phyloP scores from a whole-genome alignment of 2,888 invertebrate genomes.

The Catonia carolina region DNA sequence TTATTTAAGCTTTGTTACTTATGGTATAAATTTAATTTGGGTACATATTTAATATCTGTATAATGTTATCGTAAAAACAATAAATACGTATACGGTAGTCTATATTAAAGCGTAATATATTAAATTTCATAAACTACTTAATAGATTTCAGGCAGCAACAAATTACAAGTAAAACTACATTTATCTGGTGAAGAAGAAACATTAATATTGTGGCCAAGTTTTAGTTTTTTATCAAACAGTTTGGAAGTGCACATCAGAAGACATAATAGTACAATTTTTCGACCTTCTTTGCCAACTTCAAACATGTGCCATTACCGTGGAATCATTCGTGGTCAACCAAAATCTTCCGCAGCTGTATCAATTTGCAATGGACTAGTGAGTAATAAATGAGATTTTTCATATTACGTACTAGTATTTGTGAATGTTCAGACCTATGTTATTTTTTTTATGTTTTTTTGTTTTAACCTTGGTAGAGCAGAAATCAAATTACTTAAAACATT shows the following conservation, averaged over 20 bases:
- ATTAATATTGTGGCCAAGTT: constrained; percentile 38
- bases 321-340: constrained; percentile 37
- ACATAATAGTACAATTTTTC: constrained; percentile 21
- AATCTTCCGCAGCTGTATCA: constrained; percentile 41
- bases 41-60: too few relatives aligned
- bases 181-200: constrained; percentile 9
- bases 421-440: too few relatives aligned
- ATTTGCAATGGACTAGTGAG: constrained; percentile 44
- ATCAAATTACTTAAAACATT: too few relatives aligned
- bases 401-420: neutral
- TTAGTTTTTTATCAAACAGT: constrained; percentile 42
- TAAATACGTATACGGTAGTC: too few relatives aligned
- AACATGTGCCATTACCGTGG: constrained; percentile 39
- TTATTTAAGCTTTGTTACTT: too few relatives aligned
- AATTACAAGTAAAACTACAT: neutral
- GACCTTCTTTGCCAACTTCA: neutral
- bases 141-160: neutral
- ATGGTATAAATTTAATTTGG: too few relatives aligned
- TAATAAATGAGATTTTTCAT: constrained; percentile 13
- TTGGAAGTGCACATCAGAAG: constrained; percentile 65
- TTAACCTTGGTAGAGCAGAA: too few relatives aligned
- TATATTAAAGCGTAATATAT: too few relatives aligned
- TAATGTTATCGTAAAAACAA: too few relatives aligned
- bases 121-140: too few relatives aligned
- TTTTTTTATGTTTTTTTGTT: too few relatives aligned